Base-by-base conservation (phyloP, 2,797 vertebrate species). In the Calcarius lapponicus region DNA sequence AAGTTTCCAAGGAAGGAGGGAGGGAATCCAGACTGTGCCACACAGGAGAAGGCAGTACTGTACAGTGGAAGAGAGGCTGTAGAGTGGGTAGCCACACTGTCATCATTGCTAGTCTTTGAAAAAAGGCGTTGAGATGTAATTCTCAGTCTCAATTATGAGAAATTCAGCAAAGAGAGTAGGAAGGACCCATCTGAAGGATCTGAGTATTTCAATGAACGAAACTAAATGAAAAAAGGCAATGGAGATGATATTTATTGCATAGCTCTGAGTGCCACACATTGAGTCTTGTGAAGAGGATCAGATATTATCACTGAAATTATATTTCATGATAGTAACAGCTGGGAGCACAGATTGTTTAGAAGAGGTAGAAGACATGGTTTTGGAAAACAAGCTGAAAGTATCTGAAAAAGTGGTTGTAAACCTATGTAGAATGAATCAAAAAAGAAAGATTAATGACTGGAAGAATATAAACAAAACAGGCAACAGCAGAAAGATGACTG, bases 211-310 rank as follows among this genome's bases (percentile, higher is more conserved):
- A 84, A 84, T 29, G 13, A 66, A 79, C 21, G 76, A 85, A 71
- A 80, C 0, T 16, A 42, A 73, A 81, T 26, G 10, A 64, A 79
- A 15, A 80, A 87, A 69, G 47, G 14, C 47, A 66, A 10, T 6
- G 48, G 28, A 40, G 6, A 36, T 57, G 3, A 40, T 72, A 13
- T 62, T 96, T 66, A 70, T 69, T 92, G 32, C 42, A 29, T 26
- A 47, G 16, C n/a, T 80, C 48, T 7, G 3, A 8, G 17, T 66
- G 47, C 14, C 47, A 58, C 34, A n/a, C 10, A 66, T 56, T 8
- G 29, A 85, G 26, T n/a, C 10, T 0, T 1, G 28, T 62, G 21
- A 58, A 54, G 20, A 73, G 32, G 11, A 28, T 88, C 0, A 0
- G n/a, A 50, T 73, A 45, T 36, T 83, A 21, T 20, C 17, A 76